phyloP scores from a whole-genome alignment of 2,797 vertebrate genomes.

The Enteromius treurensis region DNA sequence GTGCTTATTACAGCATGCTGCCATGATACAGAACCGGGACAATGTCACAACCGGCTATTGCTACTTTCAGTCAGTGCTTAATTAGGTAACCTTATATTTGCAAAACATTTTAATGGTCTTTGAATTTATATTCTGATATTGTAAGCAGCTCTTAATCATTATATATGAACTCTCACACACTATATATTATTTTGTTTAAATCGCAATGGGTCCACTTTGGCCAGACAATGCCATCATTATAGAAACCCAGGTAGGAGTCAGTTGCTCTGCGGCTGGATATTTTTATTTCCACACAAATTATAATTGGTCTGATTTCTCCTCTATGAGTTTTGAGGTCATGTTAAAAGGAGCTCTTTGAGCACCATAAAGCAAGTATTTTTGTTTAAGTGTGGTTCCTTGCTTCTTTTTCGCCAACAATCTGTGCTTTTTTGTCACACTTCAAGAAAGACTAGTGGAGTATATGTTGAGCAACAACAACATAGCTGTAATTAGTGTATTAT shows the following conservation, averaged over 20 bases:
- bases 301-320: constrained; percentile 57
- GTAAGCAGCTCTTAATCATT: constrained; percentile 8
- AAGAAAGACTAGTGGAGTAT: not conserved
- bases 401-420: not conserved
- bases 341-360: constrained; percentile 18
- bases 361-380: constrained; percentile 15
- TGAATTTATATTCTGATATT: not conserved
- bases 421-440: not conserved
- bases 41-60: constrained; percentile 27
- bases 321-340: constrained; percentile 21
- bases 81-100: constrained; percentile 41
- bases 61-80: constrained; percentile 39
- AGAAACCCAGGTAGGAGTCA: constrained; percentile 65
- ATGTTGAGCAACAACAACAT: not conserved
- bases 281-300: constrained; percentile 66
- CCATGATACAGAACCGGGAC: constrained; percentile 10
- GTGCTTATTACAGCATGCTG: not conserved
- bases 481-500: not conserved
- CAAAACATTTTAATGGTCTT: constrained; percentile 7
- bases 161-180: not conserved
- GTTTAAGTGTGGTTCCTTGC: not conserved
- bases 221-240: constrained; percentile 49
- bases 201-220: not conserved
- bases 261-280: constrained; percentile 61
- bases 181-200: not conserved